Evolutionary conservation across 2,113 vertebrate species (phyloP).

Genomic region (Phaethornis superciliosus): DNA sequence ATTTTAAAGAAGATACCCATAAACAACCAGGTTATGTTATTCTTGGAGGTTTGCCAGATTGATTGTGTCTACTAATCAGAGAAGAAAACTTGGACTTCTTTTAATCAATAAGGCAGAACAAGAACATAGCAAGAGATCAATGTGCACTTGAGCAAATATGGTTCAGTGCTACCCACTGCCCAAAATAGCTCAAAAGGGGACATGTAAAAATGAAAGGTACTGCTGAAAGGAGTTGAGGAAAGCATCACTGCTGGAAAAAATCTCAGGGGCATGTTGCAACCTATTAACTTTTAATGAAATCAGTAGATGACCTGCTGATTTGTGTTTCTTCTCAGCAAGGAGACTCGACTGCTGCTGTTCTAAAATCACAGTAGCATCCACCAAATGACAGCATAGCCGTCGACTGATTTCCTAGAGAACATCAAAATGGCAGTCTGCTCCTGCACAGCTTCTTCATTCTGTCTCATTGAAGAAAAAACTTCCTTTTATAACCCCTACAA

Average conservation of each 20-base stretch:
- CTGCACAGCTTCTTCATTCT: neutral
- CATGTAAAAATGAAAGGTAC: constrained; percentile 31
- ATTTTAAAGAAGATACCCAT: neutral
- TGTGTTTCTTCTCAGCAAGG: constrained; percentile 59
- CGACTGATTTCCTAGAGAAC: constrained; percentile 46
- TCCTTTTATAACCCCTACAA: neutral
- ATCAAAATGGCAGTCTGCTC: constrained; percentile 23
- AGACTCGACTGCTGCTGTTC: constrained; percentile 32
- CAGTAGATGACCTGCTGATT: constrained; percentile 62
- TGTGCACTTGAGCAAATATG: neutral
- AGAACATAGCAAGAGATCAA: constrained; percentile 41
- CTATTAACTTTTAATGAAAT: constrained; percentile 73
- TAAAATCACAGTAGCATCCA: constrained; percentile 31
- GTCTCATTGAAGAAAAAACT: neutral
- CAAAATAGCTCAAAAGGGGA: constrained; percentile 31
- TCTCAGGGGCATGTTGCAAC: constrained; percentile 54
- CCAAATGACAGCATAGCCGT: constrained; percentile 7
- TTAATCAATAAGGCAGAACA: constrained; percentile 9
- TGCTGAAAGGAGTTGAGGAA: constrained; percentile 13
- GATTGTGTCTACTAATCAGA: neutral
- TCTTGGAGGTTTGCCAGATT: neutral
- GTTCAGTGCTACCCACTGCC: constrained; percentile 25
- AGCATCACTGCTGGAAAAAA: constrained; percentile 40
- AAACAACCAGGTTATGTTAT: neutral
- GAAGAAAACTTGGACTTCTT: constrained; percentile 28